Conservation (phyloP, 2,888 invertebrate genomes). For the Pecten maximus region DNA sequence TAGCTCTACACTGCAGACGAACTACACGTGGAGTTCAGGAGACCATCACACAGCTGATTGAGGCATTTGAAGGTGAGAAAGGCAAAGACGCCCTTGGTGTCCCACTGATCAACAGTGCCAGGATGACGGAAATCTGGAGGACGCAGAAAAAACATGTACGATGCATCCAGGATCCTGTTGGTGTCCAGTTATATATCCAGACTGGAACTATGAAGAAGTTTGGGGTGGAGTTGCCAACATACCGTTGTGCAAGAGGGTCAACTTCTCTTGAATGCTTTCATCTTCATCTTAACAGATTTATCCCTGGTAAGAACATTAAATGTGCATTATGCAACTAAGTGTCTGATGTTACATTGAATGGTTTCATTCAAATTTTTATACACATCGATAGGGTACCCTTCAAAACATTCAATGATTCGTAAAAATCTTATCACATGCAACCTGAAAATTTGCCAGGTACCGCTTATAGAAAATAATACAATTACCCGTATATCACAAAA, state of each 20-base stretch:
- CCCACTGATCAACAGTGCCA: slow-evolving; percentile 37
- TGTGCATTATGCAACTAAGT: too few relatives aligned
- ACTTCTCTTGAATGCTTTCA: background rate
- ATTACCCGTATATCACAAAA: too few relatives aligned
- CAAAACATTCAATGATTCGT: too few relatives aligned
- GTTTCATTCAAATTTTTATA: too few relatives aligned
- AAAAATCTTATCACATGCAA: too few relatives aligned
- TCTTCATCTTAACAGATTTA: background rate
- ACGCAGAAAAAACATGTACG: background rate
- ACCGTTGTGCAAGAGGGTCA: background rate
- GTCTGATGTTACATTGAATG: too few relatives aligned
- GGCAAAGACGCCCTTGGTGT: background rate
- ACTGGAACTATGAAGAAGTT: background rate
- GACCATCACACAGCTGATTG: slow-evolving; percentile 23
- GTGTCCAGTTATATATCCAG: background rate
- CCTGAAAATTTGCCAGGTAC: too few relatives aligned
- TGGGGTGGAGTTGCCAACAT: background rate
- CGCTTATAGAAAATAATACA: too few relatives aligned
- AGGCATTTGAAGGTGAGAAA: slow-evolving; percentile 30
- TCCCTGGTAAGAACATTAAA: background rate
- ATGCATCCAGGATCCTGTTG: background rate
- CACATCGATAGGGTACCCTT: too few relatives aligned
- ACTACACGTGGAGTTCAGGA: background rate
- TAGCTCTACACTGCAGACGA: background rate
- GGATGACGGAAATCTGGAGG: slow-evolving; percentile 47